Conservation (phyloP, 2,797 vertebrate species). For the Danio aesculapii region DNA sequence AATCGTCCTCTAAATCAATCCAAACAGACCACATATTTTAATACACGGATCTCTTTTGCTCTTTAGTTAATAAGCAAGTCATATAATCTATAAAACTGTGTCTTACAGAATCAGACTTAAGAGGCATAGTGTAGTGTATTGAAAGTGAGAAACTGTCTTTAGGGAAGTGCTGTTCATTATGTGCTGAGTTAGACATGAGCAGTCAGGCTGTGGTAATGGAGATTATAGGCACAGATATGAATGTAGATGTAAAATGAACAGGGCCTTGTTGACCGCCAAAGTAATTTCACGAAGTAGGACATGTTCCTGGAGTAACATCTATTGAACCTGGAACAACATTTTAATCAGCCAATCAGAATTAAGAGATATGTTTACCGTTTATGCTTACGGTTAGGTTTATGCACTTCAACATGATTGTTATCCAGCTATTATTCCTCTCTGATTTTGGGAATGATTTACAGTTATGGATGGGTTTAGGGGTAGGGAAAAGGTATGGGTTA, state of each 20-base stretch:
- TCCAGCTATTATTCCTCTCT: too few relatives aligned
- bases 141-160: slow-evolving; percentile 22
- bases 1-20: slow-evolving; percentile 4
- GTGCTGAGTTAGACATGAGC: slow-evolving; percentile 57
- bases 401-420: too few relatives aligned
- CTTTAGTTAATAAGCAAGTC: neutral
- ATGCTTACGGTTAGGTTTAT: too few relatives aligned
- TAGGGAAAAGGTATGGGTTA: too few relatives aligned
- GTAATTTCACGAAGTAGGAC: too few relatives aligned
- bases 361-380: too few relatives aligned
- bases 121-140: neutral
- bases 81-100: slow-evolving; percentile 6
- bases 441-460: too few relatives aligned
- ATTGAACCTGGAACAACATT: too few relatives aligned
- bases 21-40: neutral
- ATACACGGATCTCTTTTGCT: neutral
- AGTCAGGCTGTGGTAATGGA: slow-evolving; percentile 70
- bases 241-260: slow-evolving; percentile 75
- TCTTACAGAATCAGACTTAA: slow-evolving; percentile 61
- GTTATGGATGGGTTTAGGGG: too few relatives aligned
- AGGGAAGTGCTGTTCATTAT: slow-evolving; percentile 59
- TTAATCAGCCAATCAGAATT: too few relatives aligned
- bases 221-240: slow-evolving; percentile 75
- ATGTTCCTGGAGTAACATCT: too few relatives aligned
- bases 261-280: slow-evolving; percentile 69